phyloP scores from a whole-genome alignment of 2,888 invertebrate species.

The Andrena bicolor region DNA sequence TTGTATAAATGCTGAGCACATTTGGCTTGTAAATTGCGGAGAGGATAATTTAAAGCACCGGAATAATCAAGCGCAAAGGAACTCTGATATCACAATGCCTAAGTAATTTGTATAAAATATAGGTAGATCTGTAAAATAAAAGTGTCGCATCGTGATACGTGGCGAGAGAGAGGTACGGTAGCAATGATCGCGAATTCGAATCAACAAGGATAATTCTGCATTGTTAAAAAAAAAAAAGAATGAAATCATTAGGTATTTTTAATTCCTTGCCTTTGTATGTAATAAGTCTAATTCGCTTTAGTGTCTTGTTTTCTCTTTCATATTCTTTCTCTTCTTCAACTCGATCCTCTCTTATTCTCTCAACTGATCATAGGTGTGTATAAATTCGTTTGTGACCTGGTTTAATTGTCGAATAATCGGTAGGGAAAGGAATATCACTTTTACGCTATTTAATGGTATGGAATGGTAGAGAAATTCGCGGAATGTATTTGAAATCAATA shows the following conservation, averaged over 20 bases:
- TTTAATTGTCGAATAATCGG: slow-evolving; percentile 76
- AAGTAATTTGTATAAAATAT: slow-evolving; percentile 79
- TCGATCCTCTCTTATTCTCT: slow-evolving; percentile 25
- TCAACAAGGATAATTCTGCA: slow-evolving; percentile 55
- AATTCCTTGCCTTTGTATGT: slow-evolving; percentile 56
- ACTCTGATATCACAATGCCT: slow-evolving; percentile 75
- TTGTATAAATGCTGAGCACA: slow-evolving; percentile 67
- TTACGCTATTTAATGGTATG: slow-evolving; percentile 77
- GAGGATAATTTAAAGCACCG: slow-evolving; percentile 55
- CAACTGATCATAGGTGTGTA: slow-evolving; percentile 70
- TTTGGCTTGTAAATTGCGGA: slow-evolving; percentile 72
- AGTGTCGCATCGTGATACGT: slow-evolving; percentile 64
- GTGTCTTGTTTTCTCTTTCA: not conserved
- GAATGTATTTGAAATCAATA: slow-evolving; percentile 80
- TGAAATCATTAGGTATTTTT: slow-evolving; percentile 56
- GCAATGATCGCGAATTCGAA: slow-evolving; percentile 51
- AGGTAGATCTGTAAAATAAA: slow-evolving; percentile 75
- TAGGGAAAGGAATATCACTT: slow-evolving; percentile 68
- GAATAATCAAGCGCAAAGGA: slow-evolving; percentile 60
- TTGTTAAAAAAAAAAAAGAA: slow-evolving; percentile 43
- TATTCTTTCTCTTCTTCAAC: slow-evolving; percentile 35
- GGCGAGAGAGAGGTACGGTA: slow-evolving; percentile 56
- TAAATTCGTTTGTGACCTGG: slow-evolving; percentile 78
- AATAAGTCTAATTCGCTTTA: slow-evolving; percentile 52
- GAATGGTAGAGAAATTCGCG: slow-evolving; percentile 74